These are phyloP conservation scores for Diaperis boleti DNA, from an alignment of 2,888 invertebrate species.

Conservation along the genomic window DNA sequence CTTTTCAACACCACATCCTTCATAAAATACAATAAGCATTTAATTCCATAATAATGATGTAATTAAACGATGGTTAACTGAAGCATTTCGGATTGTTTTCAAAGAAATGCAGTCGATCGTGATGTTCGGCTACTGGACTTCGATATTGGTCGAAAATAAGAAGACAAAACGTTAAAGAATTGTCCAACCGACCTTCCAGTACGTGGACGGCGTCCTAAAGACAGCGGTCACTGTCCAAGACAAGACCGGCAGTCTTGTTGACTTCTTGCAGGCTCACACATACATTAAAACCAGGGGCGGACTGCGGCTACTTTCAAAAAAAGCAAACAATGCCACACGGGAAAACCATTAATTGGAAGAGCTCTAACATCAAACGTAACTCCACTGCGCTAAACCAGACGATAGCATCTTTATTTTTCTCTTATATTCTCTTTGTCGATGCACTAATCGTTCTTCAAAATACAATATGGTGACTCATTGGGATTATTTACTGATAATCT, in stretches of 20 bases:
- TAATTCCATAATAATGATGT: slow-evolving; percentile 17
- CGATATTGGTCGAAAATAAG: slow-evolving; percentile 48
- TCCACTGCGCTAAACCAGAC: neutral
- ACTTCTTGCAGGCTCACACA: slow-evolving; percentile 62
- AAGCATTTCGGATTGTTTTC: slow-evolving; percentile 28
- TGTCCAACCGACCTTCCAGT: slow-evolving; percentile 59
- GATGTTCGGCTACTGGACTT: slow-evolving; percentile 38
- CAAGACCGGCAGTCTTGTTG: slow-evolving; percentile 56
- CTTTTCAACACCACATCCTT: slow-evolving; percentile 8
- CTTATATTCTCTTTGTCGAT: no score
- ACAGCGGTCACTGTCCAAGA: slow-evolving; percentile 48
- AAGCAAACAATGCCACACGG: slow-evolving; percentile 36
- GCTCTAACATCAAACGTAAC: neutral
- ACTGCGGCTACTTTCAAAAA: slow-evolving; percentile 27
- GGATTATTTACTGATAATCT: no score
- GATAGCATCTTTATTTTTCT: no score
- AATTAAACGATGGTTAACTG: slow-evolving; percentile 15
- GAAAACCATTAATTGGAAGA: slow-evolving; percentile 34
- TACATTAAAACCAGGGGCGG: slow-evolving; percentile 56
- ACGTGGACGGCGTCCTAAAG: slow-evolving; percentile 58
- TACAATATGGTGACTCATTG: no score
- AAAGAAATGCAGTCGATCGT: slow-evolving; percentile 23
- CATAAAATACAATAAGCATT: slow-evolving; percentile 11
- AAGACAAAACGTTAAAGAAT: slow-evolving; percentile 53
- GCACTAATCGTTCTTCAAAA: no score